phyloP scores from a whole-genome alignment of 2,113 vertebrate genomes.

The Cacatua alba region DNA sequence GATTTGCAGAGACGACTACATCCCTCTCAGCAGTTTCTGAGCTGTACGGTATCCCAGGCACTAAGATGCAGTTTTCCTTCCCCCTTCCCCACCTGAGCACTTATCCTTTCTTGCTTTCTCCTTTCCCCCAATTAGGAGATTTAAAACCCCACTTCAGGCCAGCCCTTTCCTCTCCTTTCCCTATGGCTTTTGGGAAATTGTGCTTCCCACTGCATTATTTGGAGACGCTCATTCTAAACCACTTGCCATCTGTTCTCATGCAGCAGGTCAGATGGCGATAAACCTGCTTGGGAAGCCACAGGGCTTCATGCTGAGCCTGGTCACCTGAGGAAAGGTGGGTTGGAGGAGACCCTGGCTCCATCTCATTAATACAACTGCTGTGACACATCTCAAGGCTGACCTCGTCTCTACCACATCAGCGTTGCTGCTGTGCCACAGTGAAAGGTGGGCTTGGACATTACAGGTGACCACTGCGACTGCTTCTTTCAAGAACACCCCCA shows the following conservation, averaged over 20 bases:
- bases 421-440: not conserved
- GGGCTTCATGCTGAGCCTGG: not conserved
- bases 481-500: not conserved
- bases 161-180: not conserved
- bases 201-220: not conserved
- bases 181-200: not conserved
- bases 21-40: slow-evolving; percentile 62
- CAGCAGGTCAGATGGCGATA: not conserved
- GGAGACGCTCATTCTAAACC: not conserved
- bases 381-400: not conserved
- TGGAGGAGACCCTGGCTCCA: not conserved
- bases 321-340: not conserved
- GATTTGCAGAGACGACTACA: slow-evolving; percentile 70
- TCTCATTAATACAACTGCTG: not conserved
- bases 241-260: not conserved
- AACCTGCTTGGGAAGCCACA: not conserved
- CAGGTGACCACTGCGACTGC: not conserved
- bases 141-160: not conserved
- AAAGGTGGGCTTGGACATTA: not conserved
- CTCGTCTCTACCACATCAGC: not conserved
- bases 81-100: not conserved
- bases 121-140: not conserved
- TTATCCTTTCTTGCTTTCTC: not conserved
- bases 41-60: not conserved
- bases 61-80: slow-evolving; percentile 1